phyloP scores from a whole-genome alignment of 1,140 invertebrate genomes.

The Radopholus similis region DNA sequence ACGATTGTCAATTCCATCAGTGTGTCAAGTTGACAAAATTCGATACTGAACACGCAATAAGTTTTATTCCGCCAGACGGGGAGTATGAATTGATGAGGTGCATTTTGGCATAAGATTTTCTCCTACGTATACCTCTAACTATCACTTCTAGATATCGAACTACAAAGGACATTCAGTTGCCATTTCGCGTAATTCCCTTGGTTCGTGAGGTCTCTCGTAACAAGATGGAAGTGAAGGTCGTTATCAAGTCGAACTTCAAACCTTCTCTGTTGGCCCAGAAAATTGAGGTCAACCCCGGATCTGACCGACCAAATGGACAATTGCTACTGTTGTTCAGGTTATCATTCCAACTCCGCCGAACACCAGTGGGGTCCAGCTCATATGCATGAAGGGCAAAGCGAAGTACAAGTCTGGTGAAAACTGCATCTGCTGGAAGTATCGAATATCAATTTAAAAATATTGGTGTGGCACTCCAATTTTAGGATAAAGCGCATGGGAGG shows the following conservation, averaged over 20 bases:
- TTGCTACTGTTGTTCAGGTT: not conserved
- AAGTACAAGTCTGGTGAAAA: conserved; percentile 99
- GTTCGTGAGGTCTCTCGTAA: conserved; percentile 95
- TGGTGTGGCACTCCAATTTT: conserved; percentile 33
- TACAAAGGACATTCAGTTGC: conserved; percentile 98
- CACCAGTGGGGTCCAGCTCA: conserved; percentile 95
- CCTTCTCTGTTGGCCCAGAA: conserved; percentile 95
- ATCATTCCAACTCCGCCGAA: conserved; percentile 96
- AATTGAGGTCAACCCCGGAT: conserved; percentile 73
- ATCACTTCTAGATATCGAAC: conserved; percentile 76
- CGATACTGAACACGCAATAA: conserved; percentile 99
- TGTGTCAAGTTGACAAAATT: conserved; percentile 99
- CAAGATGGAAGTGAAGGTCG: conserved; percentile 98
- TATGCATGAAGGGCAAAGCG: conserved; percentile 97
- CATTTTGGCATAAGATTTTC: conserved; percentile 15
- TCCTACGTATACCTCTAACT: conserved; percentile 1
- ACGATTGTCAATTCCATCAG: conserved; percentile 99
- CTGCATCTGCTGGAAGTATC: conserved; percentile 97
- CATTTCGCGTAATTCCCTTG: conserved; percentile 96
- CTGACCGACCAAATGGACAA: not conserved
- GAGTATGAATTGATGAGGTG: conserved; percentile 99
- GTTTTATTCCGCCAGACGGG: conserved; percentile 98
- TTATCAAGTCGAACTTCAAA: conserved; percentile 99
- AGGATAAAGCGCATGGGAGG: conserved; percentile 99
- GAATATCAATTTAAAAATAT: not conserved